Percentiles rank a stretch among this genome's conserved stretches.
Conservation (phyloP, 2,797 vertebrate species). For the Cuculus canorus region DNA sequence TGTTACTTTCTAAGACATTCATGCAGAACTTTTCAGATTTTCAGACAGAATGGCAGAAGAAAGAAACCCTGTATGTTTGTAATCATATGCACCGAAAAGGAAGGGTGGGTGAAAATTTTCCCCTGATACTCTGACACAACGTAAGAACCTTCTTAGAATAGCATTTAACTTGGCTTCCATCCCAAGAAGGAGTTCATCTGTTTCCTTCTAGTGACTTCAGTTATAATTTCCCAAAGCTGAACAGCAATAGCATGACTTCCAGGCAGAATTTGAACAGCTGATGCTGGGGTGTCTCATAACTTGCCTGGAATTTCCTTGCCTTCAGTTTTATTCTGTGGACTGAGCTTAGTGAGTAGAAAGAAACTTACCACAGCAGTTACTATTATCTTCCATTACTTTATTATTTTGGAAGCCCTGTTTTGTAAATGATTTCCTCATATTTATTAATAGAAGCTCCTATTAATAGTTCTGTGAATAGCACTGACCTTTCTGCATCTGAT, state of each 20-base stretch:
- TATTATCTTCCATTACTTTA: background rate
- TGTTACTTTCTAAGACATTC: background rate
- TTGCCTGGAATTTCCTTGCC: background rate
- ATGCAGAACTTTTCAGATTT: background rate
- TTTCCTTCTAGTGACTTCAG: conserved; percentile 2
- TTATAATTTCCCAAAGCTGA: background rate
- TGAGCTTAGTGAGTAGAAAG: background rate
- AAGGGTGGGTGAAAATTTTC: background rate
- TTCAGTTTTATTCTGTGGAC: background rate
- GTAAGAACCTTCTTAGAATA: background rate
- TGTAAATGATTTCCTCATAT: background rate
- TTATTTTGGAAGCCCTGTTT: background rate
- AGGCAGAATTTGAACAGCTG: background rate
- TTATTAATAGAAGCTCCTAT: background rate
- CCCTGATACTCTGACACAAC: background rate
- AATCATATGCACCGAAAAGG: background rate
- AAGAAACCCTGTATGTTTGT: background rate
- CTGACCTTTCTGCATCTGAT: background rate
- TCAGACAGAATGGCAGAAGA: background rate
- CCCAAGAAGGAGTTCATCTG: background rate
- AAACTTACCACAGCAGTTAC: background rate
- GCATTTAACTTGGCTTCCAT: background rate
- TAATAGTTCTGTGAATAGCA: background rate
- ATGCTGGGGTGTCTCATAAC: background rate
- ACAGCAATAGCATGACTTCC: background rate